Evolutionary conservation across 1,140 invertebrate genomes (phyloP).

Genomic region (Drosophila micromelanica): DNA sequence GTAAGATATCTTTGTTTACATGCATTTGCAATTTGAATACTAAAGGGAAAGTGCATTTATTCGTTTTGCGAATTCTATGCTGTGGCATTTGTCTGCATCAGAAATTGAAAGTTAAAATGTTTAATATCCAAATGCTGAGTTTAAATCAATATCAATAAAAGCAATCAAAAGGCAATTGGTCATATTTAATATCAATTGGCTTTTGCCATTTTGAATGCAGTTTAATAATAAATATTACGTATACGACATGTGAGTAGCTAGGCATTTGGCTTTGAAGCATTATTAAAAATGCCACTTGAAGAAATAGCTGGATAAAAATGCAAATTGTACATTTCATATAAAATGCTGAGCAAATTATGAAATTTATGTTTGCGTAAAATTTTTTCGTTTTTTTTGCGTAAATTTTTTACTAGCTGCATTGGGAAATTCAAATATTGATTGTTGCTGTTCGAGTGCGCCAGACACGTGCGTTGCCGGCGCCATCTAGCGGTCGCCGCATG

Average conservation of each 20-base stretch:
- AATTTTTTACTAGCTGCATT: constrained; percentile 23
- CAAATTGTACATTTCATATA: constrained; percentile 1
- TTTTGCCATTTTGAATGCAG: neutral
- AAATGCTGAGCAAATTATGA: constrained; percentile 20
- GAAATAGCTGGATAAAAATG: constrained; percentile 1
- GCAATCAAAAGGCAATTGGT: neutral
- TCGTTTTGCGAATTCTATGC: neutral
- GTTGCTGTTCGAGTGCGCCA: constrained; percentile 2
- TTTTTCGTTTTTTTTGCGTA: constrained; percentile 42
- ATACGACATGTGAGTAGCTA: constrained; percentile 2
- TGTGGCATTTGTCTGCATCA: neutral
- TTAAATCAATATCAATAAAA: neutral
- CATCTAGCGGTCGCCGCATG: constrained; percentile 65
- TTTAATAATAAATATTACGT: constrained; percentile 2
- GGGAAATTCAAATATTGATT: constrained; percentile 49
- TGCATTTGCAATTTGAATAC: constrained; percentile 45
- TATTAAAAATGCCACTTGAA: constrained; percentile 5
- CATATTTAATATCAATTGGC: constrained; percentile 10
- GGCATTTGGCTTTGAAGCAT: neutral
- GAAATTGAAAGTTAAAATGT: constrained; percentile 34
- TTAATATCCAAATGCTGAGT: constrained; percentile 57
- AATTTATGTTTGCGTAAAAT: constrained; percentile 42
- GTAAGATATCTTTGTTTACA: constrained; percentile 35
- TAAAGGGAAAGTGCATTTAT: constrained; percentile 9
- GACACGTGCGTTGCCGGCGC: constrained; percentile 57